Conservation (phyloP, 2,113 vertebrate genomes). For the Misgurnus mizolepis region DNA sequence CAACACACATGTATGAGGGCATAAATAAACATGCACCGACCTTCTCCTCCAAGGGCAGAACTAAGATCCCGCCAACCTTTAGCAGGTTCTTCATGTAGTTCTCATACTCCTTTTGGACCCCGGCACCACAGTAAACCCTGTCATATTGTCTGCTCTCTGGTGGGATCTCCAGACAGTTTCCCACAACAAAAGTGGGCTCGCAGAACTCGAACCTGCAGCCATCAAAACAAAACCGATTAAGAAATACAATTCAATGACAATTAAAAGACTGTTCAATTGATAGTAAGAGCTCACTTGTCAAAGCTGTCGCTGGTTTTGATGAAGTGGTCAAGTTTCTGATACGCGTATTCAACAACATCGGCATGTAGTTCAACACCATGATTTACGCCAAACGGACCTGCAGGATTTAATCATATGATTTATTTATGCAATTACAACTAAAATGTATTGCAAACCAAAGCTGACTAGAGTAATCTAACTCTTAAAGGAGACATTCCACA, state of each 20-base stretch:
- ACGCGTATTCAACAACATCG: constrained; percentile 92
- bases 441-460: too few relatives aligned
- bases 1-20: too few relatives aligned
- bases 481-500: too few relatives aligned
- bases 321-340: constrained; percentile 93
- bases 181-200: constrained; percentile 91
- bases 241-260: background rate
- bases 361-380: constrained; percentile 93
- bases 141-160: constrained; percentile 90
- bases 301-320: constrained; percentile 96
- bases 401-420: background rate
- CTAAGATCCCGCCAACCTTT: constrained; percentile 93
- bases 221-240: constrained; percentile 9
- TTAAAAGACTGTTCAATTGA: background rate
- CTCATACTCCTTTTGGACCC: constrained; percentile 93
- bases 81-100: constrained; percentile 95
- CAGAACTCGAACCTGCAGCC: constrained; percentile 91
- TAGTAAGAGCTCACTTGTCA: constrained; percentile 82
- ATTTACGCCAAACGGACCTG: constrained; percentile 95
- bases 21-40: constrained; percentile 62
- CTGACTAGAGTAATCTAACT: too few relatives aligned
- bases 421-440: background rate
- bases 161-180: constrained; percentile 94
- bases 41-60: constrained; percentile 97
- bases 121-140: constrained; percentile 94